phyloP scores from a whole-genome alignment of 2,113 vertebrate genomes.

The Tyto alba region DNA sequence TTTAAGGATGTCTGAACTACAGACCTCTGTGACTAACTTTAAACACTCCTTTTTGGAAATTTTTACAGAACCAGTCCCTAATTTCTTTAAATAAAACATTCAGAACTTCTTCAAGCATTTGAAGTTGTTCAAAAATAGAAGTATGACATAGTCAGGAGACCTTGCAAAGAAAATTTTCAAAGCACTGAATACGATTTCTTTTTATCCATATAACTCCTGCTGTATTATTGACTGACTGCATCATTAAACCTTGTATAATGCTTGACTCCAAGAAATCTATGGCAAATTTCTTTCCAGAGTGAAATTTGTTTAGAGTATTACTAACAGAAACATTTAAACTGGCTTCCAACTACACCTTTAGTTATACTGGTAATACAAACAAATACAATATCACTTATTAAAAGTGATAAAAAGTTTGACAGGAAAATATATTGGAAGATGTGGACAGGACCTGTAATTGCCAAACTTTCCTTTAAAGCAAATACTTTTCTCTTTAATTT shows the following conservation, averaged over 20 bases:
- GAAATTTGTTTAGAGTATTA: not conserved
- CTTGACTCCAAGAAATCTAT: not conserved
- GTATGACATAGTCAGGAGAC: not conserved
- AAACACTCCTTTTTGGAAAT: not conserved
- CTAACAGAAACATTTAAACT: not conserved
- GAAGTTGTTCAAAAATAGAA: not conserved
- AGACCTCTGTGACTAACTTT: not conserved
- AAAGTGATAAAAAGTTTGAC: not conserved
- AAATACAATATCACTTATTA: not conserved
- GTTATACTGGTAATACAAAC: not conserved
- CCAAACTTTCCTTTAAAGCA: not conserved
- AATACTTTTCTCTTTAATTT: conserved; percentile 64
- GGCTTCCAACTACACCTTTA: not conserved
- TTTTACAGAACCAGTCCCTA: not conserved
- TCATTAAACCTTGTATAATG: not conserved
- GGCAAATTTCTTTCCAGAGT: not conserved
- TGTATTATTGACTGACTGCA: not conserved
- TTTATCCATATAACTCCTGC: not conserved
- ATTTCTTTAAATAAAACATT: conserved; percentile 13
- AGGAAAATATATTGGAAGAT: not conserved
- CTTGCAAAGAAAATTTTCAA: not conserved
- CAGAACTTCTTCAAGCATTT: not conserved
- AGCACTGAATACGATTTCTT: not conserved
- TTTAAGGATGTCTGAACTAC: not conserved
- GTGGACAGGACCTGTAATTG: not conserved